A percentile compares a stretch with the other conserved stretches of the same genome.
phyloP scores from a whole-genome alignment of 2,113 vertebrate species.

The Nesoenas mayeri region DNA sequence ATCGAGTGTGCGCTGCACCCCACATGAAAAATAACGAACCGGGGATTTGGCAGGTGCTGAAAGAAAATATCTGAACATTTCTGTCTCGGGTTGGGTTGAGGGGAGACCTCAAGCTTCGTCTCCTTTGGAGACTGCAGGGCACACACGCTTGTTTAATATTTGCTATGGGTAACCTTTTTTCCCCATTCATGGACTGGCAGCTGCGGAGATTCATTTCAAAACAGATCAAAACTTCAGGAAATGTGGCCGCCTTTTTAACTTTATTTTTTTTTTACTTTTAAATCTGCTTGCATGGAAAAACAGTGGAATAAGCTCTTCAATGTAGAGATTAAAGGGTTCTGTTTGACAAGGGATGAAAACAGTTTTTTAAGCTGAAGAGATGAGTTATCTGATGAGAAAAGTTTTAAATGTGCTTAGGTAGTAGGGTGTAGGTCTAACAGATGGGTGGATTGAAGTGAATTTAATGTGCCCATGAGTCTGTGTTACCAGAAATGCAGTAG shows the following conservation, averaged over 20 bases:
- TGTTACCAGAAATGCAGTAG: not conserved
- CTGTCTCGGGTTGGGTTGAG: not conserved
- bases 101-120: not conserved
- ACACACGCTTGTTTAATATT: not conserved
- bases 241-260: not conserved
- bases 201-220: not conserved
- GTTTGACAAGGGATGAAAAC: not conserved
- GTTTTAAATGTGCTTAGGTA: not conserved
- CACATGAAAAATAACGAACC: not conserved
- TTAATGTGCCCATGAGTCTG: not conserved
- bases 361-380: not conserved
- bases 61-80: not conserved
- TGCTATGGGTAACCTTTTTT: not conserved
- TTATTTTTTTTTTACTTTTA: not conserved
- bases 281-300: not conserved
- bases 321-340: not conserved
- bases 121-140: not conserved
- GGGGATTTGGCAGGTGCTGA: not conserved
- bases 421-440: not conserved
- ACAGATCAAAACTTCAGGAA: constrained; percentile 16
- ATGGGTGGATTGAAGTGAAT: not conserved
- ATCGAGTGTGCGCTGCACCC: not conserved
- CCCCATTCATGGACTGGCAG: not conserved
- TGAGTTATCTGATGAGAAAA: not conserved
- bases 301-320: not conserved